Percentiles rank a stretch among this genome's conserved stretches.
Conservation (phyloP, 2,113 vertebrate genomes). For the Catharus fuscescens region DNA sequence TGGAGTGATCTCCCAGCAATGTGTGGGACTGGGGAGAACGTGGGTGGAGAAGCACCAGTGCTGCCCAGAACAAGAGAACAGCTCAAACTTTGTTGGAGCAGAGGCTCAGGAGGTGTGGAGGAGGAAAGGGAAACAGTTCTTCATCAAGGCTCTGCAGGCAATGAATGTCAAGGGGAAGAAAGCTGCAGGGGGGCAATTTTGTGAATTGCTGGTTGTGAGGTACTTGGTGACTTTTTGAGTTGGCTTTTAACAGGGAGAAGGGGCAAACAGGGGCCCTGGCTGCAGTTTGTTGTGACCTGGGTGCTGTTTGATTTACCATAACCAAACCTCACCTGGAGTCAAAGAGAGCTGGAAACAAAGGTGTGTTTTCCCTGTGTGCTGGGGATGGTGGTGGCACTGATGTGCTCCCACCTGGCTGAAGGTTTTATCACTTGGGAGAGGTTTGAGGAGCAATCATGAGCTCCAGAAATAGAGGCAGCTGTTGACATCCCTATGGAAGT, state of each 20-base stretch:
- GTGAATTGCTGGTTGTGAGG: not conserved
- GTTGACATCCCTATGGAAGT: not conserved
- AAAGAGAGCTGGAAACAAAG: fast-evolving
- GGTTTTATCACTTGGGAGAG: not conserved
- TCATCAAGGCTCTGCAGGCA: not conserved
- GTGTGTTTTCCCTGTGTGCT: not conserved
- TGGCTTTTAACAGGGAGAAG: fast-evolving
- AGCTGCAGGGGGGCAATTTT: not conserved
- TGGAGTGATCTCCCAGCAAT: not conserved
- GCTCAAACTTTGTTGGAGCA: not conserved
- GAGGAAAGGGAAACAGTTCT: not conserved
- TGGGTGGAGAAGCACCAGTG: fast-evolving
- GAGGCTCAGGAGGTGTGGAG: not conserved
- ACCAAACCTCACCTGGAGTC: no score
- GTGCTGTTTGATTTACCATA: not conserved
- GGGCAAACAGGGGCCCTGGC: not conserved
- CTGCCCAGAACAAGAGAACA: not conserved
- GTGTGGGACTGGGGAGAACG: fast-evolving
- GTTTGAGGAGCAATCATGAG: not conserved
- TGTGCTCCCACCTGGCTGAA: not conserved
- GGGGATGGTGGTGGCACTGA: fast-evolving
- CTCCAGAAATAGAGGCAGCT: not conserved
- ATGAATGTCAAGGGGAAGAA: not conserved
- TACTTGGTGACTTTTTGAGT: not conserved
- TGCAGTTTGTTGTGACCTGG: not conserved